Conservation (phyloP, 2,888 invertebrate species). For the Euplagia quadripunctaria region DNA sequence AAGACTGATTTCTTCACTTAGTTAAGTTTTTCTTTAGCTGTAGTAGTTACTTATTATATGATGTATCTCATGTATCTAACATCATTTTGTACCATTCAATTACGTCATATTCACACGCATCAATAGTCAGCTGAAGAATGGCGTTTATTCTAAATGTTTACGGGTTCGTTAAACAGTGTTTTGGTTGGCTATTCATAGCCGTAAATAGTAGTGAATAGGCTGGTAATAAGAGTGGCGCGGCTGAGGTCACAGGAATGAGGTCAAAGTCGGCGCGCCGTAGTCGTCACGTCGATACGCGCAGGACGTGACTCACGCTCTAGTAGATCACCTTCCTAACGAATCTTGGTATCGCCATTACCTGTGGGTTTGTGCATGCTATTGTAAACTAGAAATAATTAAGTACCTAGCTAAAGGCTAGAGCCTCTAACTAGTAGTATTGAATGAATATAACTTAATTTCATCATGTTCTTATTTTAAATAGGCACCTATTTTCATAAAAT, state of each 20-base stretch:
- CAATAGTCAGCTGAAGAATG: slow-evolving; percentile 9
- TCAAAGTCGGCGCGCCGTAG: slow-evolving; percentile 72
- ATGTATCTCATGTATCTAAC: neutral
- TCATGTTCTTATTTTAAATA: neutral
- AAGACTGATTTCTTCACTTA: neutral
- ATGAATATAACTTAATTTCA: neutral
- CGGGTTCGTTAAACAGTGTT: slow-evolving; percentile 28
- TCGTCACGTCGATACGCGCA: slow-evolving; percentile 45
- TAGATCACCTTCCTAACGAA: slow-evolving; percentile 20
- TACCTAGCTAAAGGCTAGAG: neutral
- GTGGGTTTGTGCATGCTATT: neutral
- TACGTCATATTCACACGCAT: slow-evolving; percentile 2
- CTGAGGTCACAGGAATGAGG: slow-evolving; percentile 79
- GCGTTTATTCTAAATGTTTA: slow-evolving; percentile 3
- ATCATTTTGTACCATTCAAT: neutral
- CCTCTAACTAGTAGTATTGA: neutral
- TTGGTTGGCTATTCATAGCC: slow-evolving; percentile 43
- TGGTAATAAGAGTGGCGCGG: slow-evolving; percentile 46
- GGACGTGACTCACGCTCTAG: slow-evolving; percentile 53
- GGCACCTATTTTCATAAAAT: too few species aligned
- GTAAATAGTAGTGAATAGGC: slow-evolving; percentile 37
- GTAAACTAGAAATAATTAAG: neutral
- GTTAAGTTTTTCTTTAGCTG: neutral
- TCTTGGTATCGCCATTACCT: neutral
- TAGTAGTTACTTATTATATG: neutral